Base-by-base conservation (phyloP, 2,113 vertebrate genomes). In the Plecturocebus donacophilus region DNA sequence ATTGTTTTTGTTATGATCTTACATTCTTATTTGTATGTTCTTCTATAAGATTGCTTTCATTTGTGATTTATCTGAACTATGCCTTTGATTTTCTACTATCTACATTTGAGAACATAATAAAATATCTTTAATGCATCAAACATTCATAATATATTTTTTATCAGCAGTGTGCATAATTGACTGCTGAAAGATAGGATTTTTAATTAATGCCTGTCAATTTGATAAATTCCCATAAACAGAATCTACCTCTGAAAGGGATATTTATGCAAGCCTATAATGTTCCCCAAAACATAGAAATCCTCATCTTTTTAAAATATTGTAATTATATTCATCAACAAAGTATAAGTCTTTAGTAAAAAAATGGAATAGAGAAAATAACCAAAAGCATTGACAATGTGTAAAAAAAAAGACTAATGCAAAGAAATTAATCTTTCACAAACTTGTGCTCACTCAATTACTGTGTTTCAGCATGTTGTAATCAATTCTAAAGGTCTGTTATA, bases 401-500 rank as follows among this genome's bases (percentile, higher is more conserved):
- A 70, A 92, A 87, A 70, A 92, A 97, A 97, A 94, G 56, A 96
- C 91, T 77, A 94, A 97, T 91, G 52, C 96, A 97, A 97, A 94
- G 91, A 95, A 97, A 97, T 89, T 96, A 88, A 98, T 98, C 92
- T 98, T 98, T 97, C 75, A 20, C 92, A 89, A 97, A 93, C 90
- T 95, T 97, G 42, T 61, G 42, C 66, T 96, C 68, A 70, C 92
- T 98, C 97, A 97, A 83, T 98, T 98, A 98, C n/a, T 92, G 61
- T 0, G 4, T 95, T 90, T 85, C 54, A 85, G 97, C 88, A 88
- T 77, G 23, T 73, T 90, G 66, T 82, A 98, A 97, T 95, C 90
- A 96, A 94, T 94, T 98, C 87, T 83, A 98, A 98, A 98, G 95
- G 95, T 98, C 98, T 98, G 73, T 91, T 90, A 76, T 97, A 98